Evolutionary conservation across 2,113 vertebrate species (phyloP).

Genomic region (Solea senegalensis): DNA sequence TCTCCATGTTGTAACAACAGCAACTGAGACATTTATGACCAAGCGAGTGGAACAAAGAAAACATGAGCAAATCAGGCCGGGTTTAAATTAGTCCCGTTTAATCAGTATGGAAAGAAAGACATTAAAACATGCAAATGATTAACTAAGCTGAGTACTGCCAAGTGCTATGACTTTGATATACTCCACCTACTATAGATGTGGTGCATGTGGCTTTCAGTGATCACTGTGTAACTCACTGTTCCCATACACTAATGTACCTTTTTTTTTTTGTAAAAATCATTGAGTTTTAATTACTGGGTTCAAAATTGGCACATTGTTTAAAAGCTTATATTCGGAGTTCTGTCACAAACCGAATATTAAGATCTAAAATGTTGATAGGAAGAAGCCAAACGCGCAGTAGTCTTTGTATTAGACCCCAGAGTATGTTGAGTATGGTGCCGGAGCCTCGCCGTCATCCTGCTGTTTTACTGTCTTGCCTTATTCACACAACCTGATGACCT

Average conservation of each 20-base stretch:
- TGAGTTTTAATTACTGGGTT: background rate
- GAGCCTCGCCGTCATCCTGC: background rate
- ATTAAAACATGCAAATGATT: background rate
- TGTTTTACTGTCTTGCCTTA: background rate
- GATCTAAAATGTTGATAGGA: no score
- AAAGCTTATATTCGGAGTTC: no score
- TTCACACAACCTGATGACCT: slow-evolving; percentile 42
- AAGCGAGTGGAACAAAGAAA: background rate
- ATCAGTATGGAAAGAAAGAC: slow-evolving; percentile 20
- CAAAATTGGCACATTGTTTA: background rate
- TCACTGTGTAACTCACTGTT: background rate
- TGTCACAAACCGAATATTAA: background rate
- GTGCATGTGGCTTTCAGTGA: background rate
- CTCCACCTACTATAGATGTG: background rate
- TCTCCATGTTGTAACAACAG: background rate
- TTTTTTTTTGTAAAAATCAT: background rate
- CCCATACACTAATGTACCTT: background rate
- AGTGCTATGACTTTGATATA: background rate
- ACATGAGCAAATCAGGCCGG: background rate
- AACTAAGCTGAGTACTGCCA: background rate
- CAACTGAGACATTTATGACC: slow-evolving; percentile 5
- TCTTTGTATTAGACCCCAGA: background rate
- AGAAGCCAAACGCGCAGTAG: background rate
- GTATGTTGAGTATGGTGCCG: no score
- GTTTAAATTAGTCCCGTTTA: slow-evolving; percentile 3